Evolutionary conservation across 1,140 invertebrate genomes (phyloP).

Genomic region (Drosophila repleta): DNA sequence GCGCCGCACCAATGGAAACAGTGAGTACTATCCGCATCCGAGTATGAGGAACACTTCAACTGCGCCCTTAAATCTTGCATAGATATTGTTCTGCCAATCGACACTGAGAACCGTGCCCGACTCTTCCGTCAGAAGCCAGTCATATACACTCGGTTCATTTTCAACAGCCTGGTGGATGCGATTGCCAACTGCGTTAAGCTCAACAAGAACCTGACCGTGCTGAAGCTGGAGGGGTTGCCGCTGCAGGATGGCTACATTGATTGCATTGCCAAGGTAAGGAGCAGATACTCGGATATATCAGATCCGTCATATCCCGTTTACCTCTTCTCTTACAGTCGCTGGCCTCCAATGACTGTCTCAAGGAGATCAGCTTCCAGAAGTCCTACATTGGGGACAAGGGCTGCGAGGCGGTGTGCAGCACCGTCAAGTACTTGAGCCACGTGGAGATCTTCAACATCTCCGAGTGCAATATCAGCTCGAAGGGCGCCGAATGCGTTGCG

Average conservation of each 20-base stretch:
- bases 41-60: background rate
- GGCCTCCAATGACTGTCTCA: conserved; percentile 84
- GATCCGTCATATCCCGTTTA: background rate
- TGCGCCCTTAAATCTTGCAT: background rate
- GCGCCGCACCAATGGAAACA: conserved; percentile 71
- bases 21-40: conserved; percentile 35
- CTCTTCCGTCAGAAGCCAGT: conserved; percentile 84
- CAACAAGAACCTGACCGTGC: conserved; percentile 85
- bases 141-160: conserved; percentile 84
- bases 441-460: conserved; percentile 86
- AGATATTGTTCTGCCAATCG: conserved; percentile 85
- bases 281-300: too few species aligned
- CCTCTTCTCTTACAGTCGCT: conserved; percentile 79
- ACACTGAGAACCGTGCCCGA: conserved; percentile 85
- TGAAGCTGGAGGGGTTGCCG: conserved; percentile 87
- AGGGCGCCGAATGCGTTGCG: conserved; percentile 84
- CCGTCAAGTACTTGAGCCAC: conserved; percentile 85
- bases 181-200: conserved; percentile 85
- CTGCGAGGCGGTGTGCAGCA: conserved; percentile 86
- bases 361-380: conserved; percentile 86
- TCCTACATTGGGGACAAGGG: conserved; percentile 86
- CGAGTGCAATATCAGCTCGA: conserved; percentile 85
- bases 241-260: conserved; percentile 86
- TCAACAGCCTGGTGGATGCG: conserved; percentile 85
- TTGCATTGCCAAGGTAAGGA: conserved; percentile 83